Base-by-base conservation (phyloP, 2,888 invertebrate genomes). In the Halictus ligatus region DNA sequence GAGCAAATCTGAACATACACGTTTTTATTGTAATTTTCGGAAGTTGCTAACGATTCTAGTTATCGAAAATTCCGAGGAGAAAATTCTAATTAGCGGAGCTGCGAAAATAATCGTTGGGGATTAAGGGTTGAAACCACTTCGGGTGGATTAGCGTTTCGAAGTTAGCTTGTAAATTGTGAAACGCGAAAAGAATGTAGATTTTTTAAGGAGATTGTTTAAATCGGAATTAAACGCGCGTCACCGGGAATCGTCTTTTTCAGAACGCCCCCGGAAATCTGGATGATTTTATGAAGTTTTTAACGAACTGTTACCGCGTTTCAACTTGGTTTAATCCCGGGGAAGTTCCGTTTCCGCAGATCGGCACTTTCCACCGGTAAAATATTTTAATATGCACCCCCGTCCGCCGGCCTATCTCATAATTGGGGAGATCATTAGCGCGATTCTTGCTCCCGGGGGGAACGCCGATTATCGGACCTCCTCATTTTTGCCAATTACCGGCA, bases 361-460 rank as follows among this genome's bases (percentile, higher is more conserved):
- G 69, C 40, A 40, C 40, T 69, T 69, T 40, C 40, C 35, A 18
- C 40, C 8, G 21, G 69, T 18, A 43, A 69, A 40, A 69, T 35
- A 69, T 43, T 69, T 40, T 69, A 69, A 69, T 69, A 40, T 25
- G 13, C 29, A 64, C 6, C 29, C 29, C 60, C 25, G n/a, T 21
- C 67, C 40, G 12, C 8, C 21, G 7, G 35, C 29, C 18, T 67
- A 67, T 67, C 67, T 67, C 12, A 8, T 67, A 67, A 67, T 67
- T 67, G 67, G 67, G 67, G 35, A 18, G 35, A 67, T 76, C 75
- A 58, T 75, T 75, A 75, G 29, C 54, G 29, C 21, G 75, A 75
- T 35, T 21, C 21, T 40, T n/a, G 48, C 46, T 35, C 60, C 18
- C 64, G 18, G 13, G 48, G 25, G 40, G 35, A 50, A 35, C 18